These are phyloP conservation scores for Phyllotreta cruciferae DNA, from an alignment of 2,888 invertebrate genomes.

Conservation along the genomic window DNA sequence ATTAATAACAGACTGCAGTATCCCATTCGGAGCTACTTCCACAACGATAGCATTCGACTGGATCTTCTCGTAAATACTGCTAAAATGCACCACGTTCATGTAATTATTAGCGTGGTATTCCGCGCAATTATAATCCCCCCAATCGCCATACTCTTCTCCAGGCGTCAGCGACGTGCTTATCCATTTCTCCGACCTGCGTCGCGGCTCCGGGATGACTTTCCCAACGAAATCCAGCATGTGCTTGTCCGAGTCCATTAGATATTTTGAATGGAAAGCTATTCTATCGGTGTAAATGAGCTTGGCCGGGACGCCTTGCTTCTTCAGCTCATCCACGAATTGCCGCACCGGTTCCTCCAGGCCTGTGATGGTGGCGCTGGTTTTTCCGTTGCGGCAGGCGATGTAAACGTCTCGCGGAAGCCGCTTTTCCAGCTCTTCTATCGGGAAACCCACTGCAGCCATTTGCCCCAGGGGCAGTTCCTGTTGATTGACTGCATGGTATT, in stretches of 20 bases:
- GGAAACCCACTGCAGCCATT: conserved; percentile 73
- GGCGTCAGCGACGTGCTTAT: conserved; percentile 73
- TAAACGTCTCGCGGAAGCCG: conserved; percentile 78
- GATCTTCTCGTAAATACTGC: conserved; percentile 78
- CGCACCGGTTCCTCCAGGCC: conserved; percentile 78
- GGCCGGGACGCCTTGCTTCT: conserved; percentile 74
- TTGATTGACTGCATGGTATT: conserved; percentile 61
- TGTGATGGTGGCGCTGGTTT: conserved; percentile 86
- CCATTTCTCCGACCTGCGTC: conserved; percentile 77
- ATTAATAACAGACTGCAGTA: conserved; percentile 81
- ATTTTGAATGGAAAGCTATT: conserved; percentile 84
- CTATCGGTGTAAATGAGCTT: conserved; percentile 81
- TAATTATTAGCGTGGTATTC: conserved; percentile 90
- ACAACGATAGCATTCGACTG: conserved; percentile 80
- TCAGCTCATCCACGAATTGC: conserved; percentile 70
- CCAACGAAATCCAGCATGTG: conserved; percentile 68
- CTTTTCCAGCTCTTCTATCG: conserved; percentile 52
- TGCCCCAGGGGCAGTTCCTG: conserved; percentile 37
- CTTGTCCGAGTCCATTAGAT: conserved; percentile 71
- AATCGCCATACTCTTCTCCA: conserved; percentile 70
- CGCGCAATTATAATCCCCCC: conserved; percentile 71
- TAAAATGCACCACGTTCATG: conserved; percentile 71
- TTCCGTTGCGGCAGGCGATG: conserved; percentile 87
- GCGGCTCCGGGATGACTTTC: conserved; percentile 70
- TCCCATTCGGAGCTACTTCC: conserved; percentile 85